These are phyloP conservation scores for Cotesia glomerata DNA, from an alignment of 1,140 invertebrate species.

Conservation along the genomic window DNA sequence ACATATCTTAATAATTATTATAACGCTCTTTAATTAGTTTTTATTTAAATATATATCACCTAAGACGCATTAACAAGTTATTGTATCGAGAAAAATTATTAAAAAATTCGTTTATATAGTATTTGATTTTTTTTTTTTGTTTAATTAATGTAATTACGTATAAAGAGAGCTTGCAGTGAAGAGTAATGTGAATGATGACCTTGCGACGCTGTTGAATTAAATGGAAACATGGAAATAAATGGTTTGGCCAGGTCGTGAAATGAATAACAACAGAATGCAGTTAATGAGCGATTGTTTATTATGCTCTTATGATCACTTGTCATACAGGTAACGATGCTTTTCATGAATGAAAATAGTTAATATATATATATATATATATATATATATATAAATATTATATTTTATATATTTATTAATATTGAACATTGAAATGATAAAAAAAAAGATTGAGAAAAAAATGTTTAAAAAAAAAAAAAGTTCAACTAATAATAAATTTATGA, in stretches of 20 bases:
- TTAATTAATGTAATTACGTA: neutral
- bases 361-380: too few relatives aligned
- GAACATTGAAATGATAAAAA: slow-evolving; percentile 63
- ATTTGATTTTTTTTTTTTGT: neutral
- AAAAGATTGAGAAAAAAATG: slow-evolving; percentile 48
- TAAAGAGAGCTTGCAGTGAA: slow-evolving; percentile 28
- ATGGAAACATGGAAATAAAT: slow-evolving; percentile 50
- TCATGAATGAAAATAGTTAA: slow-evolving; percentile 67
- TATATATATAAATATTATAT: too few relatives aligned
- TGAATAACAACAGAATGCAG: slow-evolving; percentile 66
- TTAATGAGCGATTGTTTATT: slow-evolving; percentile 67
- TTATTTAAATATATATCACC: neutral
- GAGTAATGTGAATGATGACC: slow-evolving; percentile 42
- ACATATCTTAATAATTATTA: slow-evolving; percentile 9
- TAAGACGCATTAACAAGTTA: too few relatives aligned
- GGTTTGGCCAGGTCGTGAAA: slow-evolving; percentile 62
- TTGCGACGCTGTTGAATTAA: slow-evolving; percentile 41
- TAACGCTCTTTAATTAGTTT: neutral
- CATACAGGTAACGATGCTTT: slow-evolving; percentile 65
- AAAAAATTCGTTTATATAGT: too few relatives aligned
- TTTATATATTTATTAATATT: slow-evolving; percentile 60
- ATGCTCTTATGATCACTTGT: slow-evolving; percentile 66
- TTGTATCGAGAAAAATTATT: too few relatives aligned
- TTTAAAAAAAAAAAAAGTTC: slow-evolving; percentile 46
- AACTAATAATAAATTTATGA: slow-evolving; percentile 56